These are phyloP conservation scores for Stegodyphus mimosarum DNA, from an alignment of 1,140 invertebrate genomes.

Conservation along the genomic window DNA sequence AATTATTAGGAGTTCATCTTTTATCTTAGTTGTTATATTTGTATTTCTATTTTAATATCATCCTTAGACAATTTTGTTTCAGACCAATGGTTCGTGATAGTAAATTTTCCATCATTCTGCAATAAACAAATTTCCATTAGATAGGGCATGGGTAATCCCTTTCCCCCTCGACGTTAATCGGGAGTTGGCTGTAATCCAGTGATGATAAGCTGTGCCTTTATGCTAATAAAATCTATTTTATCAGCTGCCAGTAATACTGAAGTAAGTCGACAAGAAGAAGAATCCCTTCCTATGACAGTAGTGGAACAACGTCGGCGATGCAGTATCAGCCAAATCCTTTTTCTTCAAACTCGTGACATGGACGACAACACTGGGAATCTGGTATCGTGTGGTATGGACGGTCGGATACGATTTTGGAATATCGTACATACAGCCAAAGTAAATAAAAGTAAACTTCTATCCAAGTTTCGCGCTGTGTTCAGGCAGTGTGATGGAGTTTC, in stretches of 20 bases:
- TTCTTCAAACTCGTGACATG: constrained; percentile 16
- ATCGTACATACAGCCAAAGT: constrained; percentile 11
- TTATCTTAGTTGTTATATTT: no score
- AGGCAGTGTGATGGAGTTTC: constrained; percentile 24
- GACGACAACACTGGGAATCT: constrained; percentile 12
- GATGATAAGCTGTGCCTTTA: background rate
- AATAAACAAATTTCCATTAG: no score
- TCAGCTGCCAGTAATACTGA: no score
- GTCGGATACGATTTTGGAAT: constrained; percentile 45
- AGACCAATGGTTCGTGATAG: no score
- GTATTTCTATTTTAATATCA: no score
- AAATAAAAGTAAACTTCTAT: constrained; percentile 14
- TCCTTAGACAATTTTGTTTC: no score
- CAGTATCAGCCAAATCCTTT: constrained; percentile 37
- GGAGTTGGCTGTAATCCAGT: background rate
- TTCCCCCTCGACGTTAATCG: background rate
- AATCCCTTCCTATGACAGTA: background rate
- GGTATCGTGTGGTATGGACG: constrained; percentile 39
- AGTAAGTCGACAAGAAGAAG: background rate
- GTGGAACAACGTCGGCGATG: background rate
- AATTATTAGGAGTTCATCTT: no score
- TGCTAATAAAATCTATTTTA: background rate
- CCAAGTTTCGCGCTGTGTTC: constrained; percentile 34
- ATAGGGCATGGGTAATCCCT: background rate
- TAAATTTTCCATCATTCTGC: no score